Evolutionary conservation across 2,113 vertebrate genomes (phyloP), one percentile per base, ranked within the genome.

Genomic region (Ailuropoda melanoleuca): DNA sequence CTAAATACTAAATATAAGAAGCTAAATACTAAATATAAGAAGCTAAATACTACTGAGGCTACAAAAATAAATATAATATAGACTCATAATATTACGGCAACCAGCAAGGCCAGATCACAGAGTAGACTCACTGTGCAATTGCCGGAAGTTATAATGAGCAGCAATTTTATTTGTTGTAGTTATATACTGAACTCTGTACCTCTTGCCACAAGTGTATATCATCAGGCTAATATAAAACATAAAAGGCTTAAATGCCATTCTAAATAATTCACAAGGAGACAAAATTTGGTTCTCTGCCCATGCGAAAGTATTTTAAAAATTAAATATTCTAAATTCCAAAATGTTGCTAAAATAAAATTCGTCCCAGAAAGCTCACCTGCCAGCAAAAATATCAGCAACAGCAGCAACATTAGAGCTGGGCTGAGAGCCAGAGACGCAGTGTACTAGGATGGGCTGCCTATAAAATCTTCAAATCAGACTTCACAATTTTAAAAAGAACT

Each of bases 311-410:
- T 78, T 95, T 90, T 75, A 50, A 75, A 85, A 93, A 90, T 92
- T 84, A 77, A 88, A 75, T 88, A 81, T 87, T 91, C 93, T 93
- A 66, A 87, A 97, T 87, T 88, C 15, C 13, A 95, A 86, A 81
- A 43, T 53, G 6, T 85, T 93, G 66, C 74, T 88, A 72, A 96
- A 97, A 90, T 93, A 93, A 98, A 92, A 93, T 37, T 13, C 48
- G 17, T 88, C 64, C 43, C 88, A 62, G 19, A 77, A 92, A 96
- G 17, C 19, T 96, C 72, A 90, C 81, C 90, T 88, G 56, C 34
- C 55, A 94, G 70, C 81, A 97, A 90, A 97, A 94, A 81, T 43
- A 92, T 23, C 70, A 86, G 77, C 88, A 88, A 37, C 0, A 80
- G 53, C 58, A 91, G 39, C 43, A 90, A 75, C 34, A 68, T 37